Conservation (phyloP, 53 echinoderm and acorn worm species). For the Patiria pectinifera region DNA sequence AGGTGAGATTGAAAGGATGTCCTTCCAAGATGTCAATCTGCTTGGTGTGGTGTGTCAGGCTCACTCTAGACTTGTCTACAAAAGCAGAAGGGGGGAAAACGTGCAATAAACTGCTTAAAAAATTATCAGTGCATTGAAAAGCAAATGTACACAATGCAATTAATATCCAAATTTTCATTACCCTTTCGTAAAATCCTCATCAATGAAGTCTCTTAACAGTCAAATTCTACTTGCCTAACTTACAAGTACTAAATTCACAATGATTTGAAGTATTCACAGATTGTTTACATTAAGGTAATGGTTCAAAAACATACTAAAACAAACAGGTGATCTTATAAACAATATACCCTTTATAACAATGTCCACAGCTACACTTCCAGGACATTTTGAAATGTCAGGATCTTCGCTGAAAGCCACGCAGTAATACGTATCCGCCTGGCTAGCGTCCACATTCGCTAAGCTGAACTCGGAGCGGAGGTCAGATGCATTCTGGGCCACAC, state of each 20-base stretch:
- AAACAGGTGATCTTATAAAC: background rate
- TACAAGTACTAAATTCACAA: too few relatives aligned
- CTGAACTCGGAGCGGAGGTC: constrained; percentile 1
- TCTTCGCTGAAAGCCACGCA: constrained; percentile 47
- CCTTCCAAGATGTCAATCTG: background rate
- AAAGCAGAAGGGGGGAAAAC: background rate
- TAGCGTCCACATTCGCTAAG: background rate
- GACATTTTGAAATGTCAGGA: background rate
- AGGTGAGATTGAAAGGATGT: constrained; percentile 24
- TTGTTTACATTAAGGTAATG: too few relatives aligned
- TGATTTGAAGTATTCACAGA: too few relatives aligned
- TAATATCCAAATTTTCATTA: too few relatives aligned
- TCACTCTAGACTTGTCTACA: background rate
- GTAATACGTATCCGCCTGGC: constrained; percentile 5
- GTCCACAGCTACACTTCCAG: constrained; percentile 1
- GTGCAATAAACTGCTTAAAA: too few relatives aligned
- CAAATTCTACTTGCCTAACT: too few relatives aligned
- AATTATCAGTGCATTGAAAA: too few relatives aligned
- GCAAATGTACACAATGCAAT: too few relatives aligned
- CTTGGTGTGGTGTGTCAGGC: background rate
- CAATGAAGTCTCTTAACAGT: too few relatives aligned
- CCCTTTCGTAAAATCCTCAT: too few relatives aligned
- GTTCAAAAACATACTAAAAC: too few relatives aligned
- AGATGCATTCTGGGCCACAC: background rate
- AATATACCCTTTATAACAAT: constrained; percentile 17